Evolutionary conservation across 2,113 vertebrate genomes (phyloP).

Genomic region (Siniperca chuatsi): DNA sequence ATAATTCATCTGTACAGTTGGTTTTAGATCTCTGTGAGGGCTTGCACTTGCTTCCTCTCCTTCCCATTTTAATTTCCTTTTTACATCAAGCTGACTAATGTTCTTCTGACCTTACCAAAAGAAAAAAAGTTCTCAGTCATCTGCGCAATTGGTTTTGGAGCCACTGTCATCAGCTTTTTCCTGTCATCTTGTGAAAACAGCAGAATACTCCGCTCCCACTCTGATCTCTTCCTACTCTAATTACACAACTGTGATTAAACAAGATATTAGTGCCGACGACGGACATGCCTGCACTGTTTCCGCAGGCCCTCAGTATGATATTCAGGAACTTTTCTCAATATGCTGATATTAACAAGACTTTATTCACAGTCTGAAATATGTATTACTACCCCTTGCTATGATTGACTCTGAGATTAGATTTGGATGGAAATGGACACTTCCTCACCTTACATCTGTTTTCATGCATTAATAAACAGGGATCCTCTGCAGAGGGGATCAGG

Average conservation of each 20-base stretch:
- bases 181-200: slow-evolving; percentile 51
- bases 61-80: slow-evolving; percentile 58
- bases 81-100: slow-evolving; percentile 50
- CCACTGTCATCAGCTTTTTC: slow-evolving; percentile 48
- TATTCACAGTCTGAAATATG: slow-evolving; percentile 18
- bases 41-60: slow-evolving; percentile 34
- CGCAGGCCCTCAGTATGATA: background rate
- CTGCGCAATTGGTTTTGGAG: slow-evolving; percentile 44
- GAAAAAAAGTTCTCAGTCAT: slow-evolving; percentile 33
- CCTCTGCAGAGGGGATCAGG: slow-evolving; percentile 45
- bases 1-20: slow-evolving; percentile 56
- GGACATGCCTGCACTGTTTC: slow-evolving; percentile 55
- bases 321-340: slow-evolving; percentile 18
- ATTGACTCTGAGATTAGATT: slow-evolving; percentile 27
- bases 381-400: slow-evolving; percentile 20
- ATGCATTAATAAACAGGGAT: slow-evolving; percentile 76
- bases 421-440: slow-evolving; percentile 58
- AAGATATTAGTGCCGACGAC: slow-evolving; percentile 28
- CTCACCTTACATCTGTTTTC: slow-evolving; percentile 70
- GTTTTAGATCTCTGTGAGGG: slow-evolving; percentile 39
- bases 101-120: slow-evolving; percentile 47
- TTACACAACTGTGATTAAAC: slow-evolving; percentile 59
- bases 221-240: slow-evolving; percentile 58
- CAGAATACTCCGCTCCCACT: slow-evolving; percentile 25
- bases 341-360: slow-evolving; percentile 24